Evolutionary conservation across 1,140 invertebrate genomes (phyloP), one percentile per base, ranked within the genome.

Genomic region (Leptonema lineaticorne): DNA sequence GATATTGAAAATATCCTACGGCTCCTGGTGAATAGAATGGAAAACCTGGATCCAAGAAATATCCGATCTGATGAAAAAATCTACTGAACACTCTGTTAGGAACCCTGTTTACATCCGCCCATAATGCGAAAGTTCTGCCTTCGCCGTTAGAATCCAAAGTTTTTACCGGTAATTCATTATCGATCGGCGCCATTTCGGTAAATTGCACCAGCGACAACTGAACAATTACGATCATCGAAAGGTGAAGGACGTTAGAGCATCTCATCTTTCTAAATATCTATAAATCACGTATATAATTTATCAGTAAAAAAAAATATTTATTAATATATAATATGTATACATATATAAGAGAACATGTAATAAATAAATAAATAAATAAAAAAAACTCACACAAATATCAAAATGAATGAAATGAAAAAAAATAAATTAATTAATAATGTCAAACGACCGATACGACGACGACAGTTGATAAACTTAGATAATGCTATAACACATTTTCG

Each of bases 31-130:
- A 16, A 29, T 53, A 29, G 41, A 26, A 22, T 57, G 30, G 50
- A 28, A 29, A 33, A 41, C 16, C 28, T n/a, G 70, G 70, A 57
- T 71, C 63, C 9, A 71, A 30, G 16, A 60, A 22, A 20, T 72
- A 62, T 4, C 67, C 70, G 18, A 72, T 8, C 6, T 26, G 22
- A 62, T 69, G 70, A 28, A 41, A 45, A 28, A 59, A 60, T 8
- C 41, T 69, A 20, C 70, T 72, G 11, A 62, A 48, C 8, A 66
- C 18, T 24, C 57, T 18, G 11, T 41, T 33, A 27, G 70, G 70
- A 22, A 46, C 45, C 11, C 63, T 69, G 5, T 22, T 26, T 0
- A 72, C 14, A 45, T 64, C 28, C 6, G 22, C 24, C 7, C 63
- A 59, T 5, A 45, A 24, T 26, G 27, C 66, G 11, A 71, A 68